Evolutionary conservation across 1,140 invertebrate genomes (phyloP), one percentile per base, ranked within the genome.

Genomic region (Asbolus verrucosus): DNA sequence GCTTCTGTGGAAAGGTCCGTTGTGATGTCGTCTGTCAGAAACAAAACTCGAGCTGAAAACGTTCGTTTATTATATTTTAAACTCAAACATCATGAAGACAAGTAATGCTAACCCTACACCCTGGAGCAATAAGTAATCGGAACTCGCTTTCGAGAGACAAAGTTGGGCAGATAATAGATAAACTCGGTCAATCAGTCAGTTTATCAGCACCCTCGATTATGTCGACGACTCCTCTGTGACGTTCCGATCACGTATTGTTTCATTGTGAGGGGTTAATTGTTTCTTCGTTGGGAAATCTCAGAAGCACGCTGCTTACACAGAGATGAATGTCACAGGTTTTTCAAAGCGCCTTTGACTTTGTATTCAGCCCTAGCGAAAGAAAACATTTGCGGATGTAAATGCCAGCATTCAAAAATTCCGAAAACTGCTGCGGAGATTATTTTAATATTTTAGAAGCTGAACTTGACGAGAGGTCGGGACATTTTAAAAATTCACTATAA

Each of bases 381-480:
- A 50, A 50, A 50, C 43, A 50, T 50, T 50, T 19, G 21, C 43
- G 43, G 21, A 50, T 50, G 43, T 18, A 50, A 50, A 50, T 50
- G 16, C n/a, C 16, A 50, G 16, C 21, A 50, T 50, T 50, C 43
- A 18, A 50, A 36, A 50, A 50, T 50, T 50, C 43, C 8, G 43
- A 21, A n/a, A 50, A 50, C 43, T 50, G 33, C 11, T 36, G 11
- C 11, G 43, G 43, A 50, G 43, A 50, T 50, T 50, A 50, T 50
- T 50, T 50, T 50, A 50, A 50, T 50, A 50, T 50, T 50, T 50
- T 50, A 50, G 43, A 18, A 50, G 43, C 6, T n/a, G 33, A 18
- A 8, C 18, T 50, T 50, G 43, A 50, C 16, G 19, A 18, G 16
- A 50, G 19, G 19, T 19, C 15, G 19, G 4, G 43, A 5, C 43